Evolutionary conservation across 1,140 invertebrate genomes (phyloP).

Genomic region (Tetranychus cinnabarinus): DNA sequence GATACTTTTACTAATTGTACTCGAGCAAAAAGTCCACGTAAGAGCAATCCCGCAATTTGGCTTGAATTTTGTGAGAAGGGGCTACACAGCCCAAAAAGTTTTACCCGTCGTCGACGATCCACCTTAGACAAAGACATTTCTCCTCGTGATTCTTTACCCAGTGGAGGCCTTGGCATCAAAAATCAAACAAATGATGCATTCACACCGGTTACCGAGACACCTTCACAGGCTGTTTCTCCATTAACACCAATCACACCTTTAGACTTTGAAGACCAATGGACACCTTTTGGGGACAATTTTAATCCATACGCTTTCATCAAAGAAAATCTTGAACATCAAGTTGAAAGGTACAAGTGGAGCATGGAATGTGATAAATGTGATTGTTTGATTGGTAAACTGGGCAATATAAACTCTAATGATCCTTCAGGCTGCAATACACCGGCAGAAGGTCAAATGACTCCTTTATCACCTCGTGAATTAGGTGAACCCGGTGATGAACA

Average conservation of each 20-base stretch:
- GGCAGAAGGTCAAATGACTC: background rate
- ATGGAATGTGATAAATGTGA: background rate
- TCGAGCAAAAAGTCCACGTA: conserved; percentile 18
- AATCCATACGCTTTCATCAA: background rate
- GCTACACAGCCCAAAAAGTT: conserved; percentile 22
- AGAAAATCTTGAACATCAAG: background rate
- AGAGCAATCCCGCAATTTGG: conserved; percentile 28
- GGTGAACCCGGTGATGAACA: conserved; percentile 1
- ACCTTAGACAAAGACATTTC: conserved; percentile 4
- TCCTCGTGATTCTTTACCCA: background rate
- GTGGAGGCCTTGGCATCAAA: background rate
- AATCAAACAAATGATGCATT: conserved; percentile 2
- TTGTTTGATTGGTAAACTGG: background rate
- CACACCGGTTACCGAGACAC: background rate
- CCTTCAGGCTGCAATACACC: background rate
- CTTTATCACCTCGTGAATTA: background rate
- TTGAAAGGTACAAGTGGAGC: background rate
- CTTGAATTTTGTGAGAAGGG: conserved; percentile 35
- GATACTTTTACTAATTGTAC: conserved; percentile 7
- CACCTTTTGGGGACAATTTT: background rate
- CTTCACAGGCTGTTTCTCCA: conserved; percentile 1
- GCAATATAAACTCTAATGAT: conserved; percentile 2
- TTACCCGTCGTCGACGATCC: conserved; percentile 12
- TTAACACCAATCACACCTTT: conserved; percentile 11
- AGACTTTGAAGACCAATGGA: conserved; percentile 6